Base-by-base conservation (phyloP, 2,113 vertebrate genomes). In the Calyptomena viridis region DNA sequence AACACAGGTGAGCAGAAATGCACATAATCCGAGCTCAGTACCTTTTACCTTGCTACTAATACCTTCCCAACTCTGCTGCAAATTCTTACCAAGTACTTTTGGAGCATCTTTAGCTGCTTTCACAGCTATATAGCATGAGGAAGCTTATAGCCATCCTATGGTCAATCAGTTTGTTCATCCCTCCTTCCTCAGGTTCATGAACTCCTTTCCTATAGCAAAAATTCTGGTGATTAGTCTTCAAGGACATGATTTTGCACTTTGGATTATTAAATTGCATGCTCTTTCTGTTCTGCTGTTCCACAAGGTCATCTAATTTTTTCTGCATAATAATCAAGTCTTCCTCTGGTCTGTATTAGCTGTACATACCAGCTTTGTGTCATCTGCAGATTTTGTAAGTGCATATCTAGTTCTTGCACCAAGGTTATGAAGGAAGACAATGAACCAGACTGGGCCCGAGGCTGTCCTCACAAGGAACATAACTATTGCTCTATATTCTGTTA, bases 251-350 rank as follows among this genome's bases (percentile, higher is more conserved):
- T 97, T 93, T 89, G 94, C 93, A 94, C 94, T 97, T 92, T 87
- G 60, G 91, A 75, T 97, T 96, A 96, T 97, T 96, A 97, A 94
- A 97, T 97, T 97, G 95, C 96, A 95, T 82, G 93, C 91, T 92
- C 80, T 68, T 94, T 89, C 89, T 90, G 60, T 91, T 97, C 84
- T 89, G 76, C 93, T 91, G 84, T 96, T 96, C 73, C 80, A 93
- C 96, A 95, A 96, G 96, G 95, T 96, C 95, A 92, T 94, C 89
- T 95, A 90, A 89, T 95, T 96, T 96, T 92, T 93, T 64, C 73
- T 97, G 93, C 95, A 95, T 93, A 92, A 92, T 94, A 97, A 96
- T 96, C 89, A 95, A 67, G 80, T 68, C 80, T 91, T 92, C 64
- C 89, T 82, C 77, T 67, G 77, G 86, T 78, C 86, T 84, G 39